Base-by-base conservation (phyloP, 2,888 invertebrate species). In the Vandiemenella viatica region DNA sequence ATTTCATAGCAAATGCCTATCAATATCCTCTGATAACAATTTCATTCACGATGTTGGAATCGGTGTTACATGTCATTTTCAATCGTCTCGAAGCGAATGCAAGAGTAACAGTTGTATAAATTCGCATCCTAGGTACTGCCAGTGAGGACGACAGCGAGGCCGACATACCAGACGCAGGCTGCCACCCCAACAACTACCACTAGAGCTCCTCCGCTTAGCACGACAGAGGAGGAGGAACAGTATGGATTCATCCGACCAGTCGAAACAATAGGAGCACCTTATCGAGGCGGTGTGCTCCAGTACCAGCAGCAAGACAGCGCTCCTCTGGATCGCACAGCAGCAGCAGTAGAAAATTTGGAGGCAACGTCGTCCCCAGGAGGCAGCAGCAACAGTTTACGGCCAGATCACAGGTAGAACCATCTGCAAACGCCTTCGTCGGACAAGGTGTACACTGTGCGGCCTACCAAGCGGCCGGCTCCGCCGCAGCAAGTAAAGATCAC, bases 401-500 rank as follows among this genome's bases (percentile, higher is more conserved):
- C 32, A 15, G 4, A 20, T 26, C 10, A 42, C 26, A 48, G 26
- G 23, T 37, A 4, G 54, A 56, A 15, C 46, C 51, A 48, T 47
- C 50, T 45, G 43, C 48, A 37, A n/a, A 20, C 46, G 6, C 48
- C 51, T 42, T 26, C 48, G 3, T 45, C 42, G 18, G 42, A 42
- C 42, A 8, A 20, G 15, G 42, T 42, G 42, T 42, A 42, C 23
- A 50, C 54, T 4, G 51, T 49, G 47, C 45, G 50, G 21, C 53
- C 50, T 40, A 53, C 43, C 15, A 48, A 22, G 45, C 51, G 45
- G 42, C 52, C 45, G 43, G 50, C 43, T 6, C 41, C 51, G 7
- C 22, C 21, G 18, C 42, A 21, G 21, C 49, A 50, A 19, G 45
- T 64, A 61, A 61, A 65, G 69, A 53, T 72, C 68, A 67, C 45